These are phyloP conservation scores for Odontocolon sp. DNA, from an alignment of 2,888 invertebrate genomes.

Conservation along the genomic window DNA sequence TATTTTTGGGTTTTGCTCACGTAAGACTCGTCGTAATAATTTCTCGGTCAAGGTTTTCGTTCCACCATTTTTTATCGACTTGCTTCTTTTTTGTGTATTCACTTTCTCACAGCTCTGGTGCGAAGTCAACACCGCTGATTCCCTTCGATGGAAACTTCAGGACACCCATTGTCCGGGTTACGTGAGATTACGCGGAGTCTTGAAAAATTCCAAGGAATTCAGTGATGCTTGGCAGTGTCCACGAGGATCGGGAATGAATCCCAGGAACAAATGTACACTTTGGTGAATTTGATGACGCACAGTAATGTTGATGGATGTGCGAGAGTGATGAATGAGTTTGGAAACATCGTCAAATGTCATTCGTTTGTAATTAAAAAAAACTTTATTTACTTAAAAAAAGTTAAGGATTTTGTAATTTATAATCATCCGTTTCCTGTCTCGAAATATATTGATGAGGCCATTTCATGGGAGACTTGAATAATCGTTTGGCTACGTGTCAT, in stretches of 20 bases:
- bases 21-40: conserved; percentile 81
- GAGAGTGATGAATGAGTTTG: conserved; percentile 22
- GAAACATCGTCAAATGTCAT: not conserved
- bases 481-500: not conserved
- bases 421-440: not conserved
- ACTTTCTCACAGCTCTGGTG: conserved; percentile 89
- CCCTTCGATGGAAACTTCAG: conserved; percentile 85
- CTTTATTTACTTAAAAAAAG: conserved; percentile 72
- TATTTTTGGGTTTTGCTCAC: conserved; percentile 91
- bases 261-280: conserved; percentile 81
- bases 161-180: conserved; percentile 90
- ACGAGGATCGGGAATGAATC: conserved; percentile 83
- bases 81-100: not conserved
- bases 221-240: conserved; percentile 83
- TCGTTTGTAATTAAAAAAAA: conserved; percentile 68
- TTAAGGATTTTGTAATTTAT: not conserved
- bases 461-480: not conserved
- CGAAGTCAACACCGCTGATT: conserved; percentile 86
- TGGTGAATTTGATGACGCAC: conserved; percentile 70
- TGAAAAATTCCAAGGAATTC: conserved; percentile 89
- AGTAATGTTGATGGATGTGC: conserved; percentile 13
- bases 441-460: conserved; percentile 1
- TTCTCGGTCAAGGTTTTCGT: conserved; percentile 9
- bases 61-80: not conserved
- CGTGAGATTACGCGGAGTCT: conserved; percentile 86